Conservation (phyloP, 2,888 invertebrate genomes). For the Campoplex nolae region DNA sequence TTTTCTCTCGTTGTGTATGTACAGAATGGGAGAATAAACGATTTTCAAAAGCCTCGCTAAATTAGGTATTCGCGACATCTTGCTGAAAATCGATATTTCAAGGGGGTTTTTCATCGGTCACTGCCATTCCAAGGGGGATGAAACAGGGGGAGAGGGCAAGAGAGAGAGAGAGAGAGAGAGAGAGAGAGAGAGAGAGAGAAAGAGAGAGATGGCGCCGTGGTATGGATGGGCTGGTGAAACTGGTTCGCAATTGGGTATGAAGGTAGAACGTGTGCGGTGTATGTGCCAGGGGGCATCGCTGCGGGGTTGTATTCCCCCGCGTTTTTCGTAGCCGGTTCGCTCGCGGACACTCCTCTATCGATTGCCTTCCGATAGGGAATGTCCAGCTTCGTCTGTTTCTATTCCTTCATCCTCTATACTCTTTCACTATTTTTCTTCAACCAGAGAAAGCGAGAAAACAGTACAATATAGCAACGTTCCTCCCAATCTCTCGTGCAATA, state of each 20-base stretch:
- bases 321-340: slow-evolving; percentile 59
- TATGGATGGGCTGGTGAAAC: slow-evolving; percentile 34
- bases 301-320: slow-evolving; percentile 29
- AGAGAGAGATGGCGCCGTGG: background rate
- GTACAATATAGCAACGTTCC: background rate
- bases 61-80: slow-evolving; percentile 66
- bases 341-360: slow-evolving; percentile 64
- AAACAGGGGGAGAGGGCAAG: slow-evolving; percentile 5
- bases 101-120: slow-evolving; percentile 60
- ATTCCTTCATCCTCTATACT: slow-evolving; percentile 21
- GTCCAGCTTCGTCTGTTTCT: slow-evolving; percentile 62
- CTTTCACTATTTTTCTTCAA: slow-evolving; percentile 17
- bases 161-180: background rate
- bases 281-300: slow-evolving; percentile 29
- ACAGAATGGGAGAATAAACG: slow-evolving; percentile 43
- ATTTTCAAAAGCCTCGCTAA: slow-evolving; percentile 57
- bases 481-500: slow-evolving; percentile 14
- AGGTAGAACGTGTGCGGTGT: slow-evolving; percentile 49
- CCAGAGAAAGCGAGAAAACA: slow-evolving; percentile 9
- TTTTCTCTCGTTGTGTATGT: slow-evolving; percentile 1
- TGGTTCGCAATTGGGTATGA: slow-evolving; percentile 58
- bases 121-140: background rate
- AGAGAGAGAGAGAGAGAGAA: too few relatives aligned
- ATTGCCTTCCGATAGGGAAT: slow-evolving; percentile 61
- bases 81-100: slow-evolving; percentile 63